A percentile compares a stretch with the other conserved stretches of the same genome.
Evolutionary conservation across 2,113 vertebrate species (phyloP).

Genomic region (Eublepharis macularius): DNA sequence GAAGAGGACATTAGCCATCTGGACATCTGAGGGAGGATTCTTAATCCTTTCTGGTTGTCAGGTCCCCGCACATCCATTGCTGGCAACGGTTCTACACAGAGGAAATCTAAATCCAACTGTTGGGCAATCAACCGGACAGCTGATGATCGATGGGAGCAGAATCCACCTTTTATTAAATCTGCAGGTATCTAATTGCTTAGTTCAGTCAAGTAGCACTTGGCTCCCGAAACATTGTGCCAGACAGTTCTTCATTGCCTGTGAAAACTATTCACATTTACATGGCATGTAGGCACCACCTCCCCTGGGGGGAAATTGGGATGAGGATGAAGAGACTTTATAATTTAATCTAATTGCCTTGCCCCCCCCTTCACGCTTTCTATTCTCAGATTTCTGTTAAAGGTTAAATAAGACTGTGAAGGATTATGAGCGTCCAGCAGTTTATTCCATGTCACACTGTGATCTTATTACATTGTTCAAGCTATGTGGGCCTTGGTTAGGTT

Average conservation of each 20-base stretch:
- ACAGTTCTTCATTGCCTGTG: not conserved
- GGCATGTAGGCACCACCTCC: not conserved
- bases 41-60: slow-evolving; percentile 41
- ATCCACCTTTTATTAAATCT: slow-evolving; percentile 28
- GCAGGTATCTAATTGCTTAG: slow-evolving; percentile 8
- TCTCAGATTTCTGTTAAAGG: not conserved
- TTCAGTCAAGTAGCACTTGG: slow-evolving; percentile 22
- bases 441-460: not conserved
- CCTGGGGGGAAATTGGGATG: not conserved
- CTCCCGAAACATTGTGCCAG: not conserved
- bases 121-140: not conserved
- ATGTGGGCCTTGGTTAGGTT: not conserved
- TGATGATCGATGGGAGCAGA: not conserved
- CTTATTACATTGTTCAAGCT: not conserved
- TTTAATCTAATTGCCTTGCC: not conserved
- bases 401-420: slow-evolving; percentile 16
- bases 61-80: slow-evolving; percentile 1
- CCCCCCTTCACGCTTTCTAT: not conserved
- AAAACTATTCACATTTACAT: not conserved
- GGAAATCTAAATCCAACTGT: slow-evolving; percentile 20
- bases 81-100: slow-evolving; percentile 22
- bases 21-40: not conserved
- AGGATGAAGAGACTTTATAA: slow-evolving; percentile 8
- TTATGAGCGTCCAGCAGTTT: not conserved
- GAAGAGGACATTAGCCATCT: slow-evolving; percentile 32